Evolutionary conservation across 2,888 invertebrate species (phyloP).

Genomic region (Julus scanicus): DNA sequence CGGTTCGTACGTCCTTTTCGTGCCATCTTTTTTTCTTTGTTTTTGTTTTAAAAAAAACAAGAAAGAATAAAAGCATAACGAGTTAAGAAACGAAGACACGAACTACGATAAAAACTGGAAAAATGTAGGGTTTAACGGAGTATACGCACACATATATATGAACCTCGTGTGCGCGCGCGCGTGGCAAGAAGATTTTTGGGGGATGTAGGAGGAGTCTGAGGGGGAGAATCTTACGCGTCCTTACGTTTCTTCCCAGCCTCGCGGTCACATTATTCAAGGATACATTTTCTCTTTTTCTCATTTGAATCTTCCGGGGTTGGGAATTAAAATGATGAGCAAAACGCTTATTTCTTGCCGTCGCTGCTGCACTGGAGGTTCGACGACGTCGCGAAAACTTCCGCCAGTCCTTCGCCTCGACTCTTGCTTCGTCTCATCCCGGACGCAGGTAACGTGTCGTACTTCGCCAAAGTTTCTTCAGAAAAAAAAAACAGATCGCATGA

Average conservation of each 20-base stretch:
- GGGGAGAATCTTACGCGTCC: not conserved
- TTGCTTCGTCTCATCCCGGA: constrained; percentile 76
- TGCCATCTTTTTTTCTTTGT: not conserved
- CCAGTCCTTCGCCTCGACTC: constrained; percentile 73
- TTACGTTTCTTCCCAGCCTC: not conserved
- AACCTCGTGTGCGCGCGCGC: not conserved
- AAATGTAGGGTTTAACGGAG: not conserved
- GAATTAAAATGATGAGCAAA: not conserved
- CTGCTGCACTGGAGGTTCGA: not conserved
- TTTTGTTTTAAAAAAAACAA: not conserved
- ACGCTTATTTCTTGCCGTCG: constrained; percentile 26
- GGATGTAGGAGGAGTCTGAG: not conserved
- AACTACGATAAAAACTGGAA: not conserved
- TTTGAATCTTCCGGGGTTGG: not conserved
- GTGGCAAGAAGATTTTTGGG: not conserved
- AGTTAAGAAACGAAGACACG: not conserved
- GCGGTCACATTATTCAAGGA: not conserved
- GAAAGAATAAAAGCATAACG: not conserved
- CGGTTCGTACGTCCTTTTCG: not conserved
- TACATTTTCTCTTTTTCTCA: not conserved
- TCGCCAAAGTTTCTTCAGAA: not conserved
- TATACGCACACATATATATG: not conserved
- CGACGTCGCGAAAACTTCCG: constrained; percentile 68
- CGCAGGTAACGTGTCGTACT: not conserved
- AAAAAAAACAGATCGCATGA: not conserved